phyloP scores from a whole-genome alignment of 2,888 invertebrate genomes.

The Synanthedon vespiformis region DNA sequence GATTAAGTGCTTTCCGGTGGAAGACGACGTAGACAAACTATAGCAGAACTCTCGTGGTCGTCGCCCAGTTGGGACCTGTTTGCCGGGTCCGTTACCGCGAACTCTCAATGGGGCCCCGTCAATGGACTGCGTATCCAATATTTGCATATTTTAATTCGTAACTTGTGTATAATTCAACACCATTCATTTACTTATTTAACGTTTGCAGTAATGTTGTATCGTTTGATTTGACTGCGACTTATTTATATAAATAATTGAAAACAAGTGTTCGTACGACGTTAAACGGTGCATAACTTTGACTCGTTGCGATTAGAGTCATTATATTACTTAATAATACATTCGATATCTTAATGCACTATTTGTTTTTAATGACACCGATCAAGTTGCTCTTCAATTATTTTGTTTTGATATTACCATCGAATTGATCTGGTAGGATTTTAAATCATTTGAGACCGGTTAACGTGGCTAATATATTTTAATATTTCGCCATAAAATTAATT shows the following conservation, averaged over 20 bases:
- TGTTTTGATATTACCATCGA: not conserved
- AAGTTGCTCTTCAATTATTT: not conserved
- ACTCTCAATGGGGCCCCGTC: slow-evolving; percentile 36
- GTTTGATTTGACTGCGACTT: not conserved
- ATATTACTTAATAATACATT: too few relatives aligned
- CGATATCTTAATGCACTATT: too few relatives aligned
- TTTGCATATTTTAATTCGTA: slow-evolving; percentile 33
- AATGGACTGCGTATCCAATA: slow-evolving; percentile 26
- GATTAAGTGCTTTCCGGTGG: slow-evolving; percentile 15
- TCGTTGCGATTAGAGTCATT: too few relatives aligned
- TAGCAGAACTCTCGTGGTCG: slow-evolving; percentile 21
- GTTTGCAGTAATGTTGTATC: slow-evolving; percentile 1
- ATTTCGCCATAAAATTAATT: slow-evolving; percentile 8
- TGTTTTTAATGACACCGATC: not conserved
- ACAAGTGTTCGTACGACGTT: not conserved
- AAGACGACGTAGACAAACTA: slow-evolving; percentile 8
- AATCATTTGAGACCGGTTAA: slow-evolving; percentile 2
- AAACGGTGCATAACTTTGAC: not conserved
- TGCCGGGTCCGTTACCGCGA: slow-evolving; percentile 15
- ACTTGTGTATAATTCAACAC: slow-evolving; percentile 17
- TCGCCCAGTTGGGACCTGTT: not conserved
- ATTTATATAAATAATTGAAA: not conserved
- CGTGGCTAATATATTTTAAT: not conserved
- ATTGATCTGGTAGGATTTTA: slow-evolving; percentile 4
- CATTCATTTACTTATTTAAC: slow-evolving; percentile 13